A percentile compares a stretch with the other conserved stretches of the same genome.
These are phyloP conservation scores for Drosophila albomicans DNA, from an alignment of 1,140 invertebrate genomes.

Conservation along the genomic window DNA sequence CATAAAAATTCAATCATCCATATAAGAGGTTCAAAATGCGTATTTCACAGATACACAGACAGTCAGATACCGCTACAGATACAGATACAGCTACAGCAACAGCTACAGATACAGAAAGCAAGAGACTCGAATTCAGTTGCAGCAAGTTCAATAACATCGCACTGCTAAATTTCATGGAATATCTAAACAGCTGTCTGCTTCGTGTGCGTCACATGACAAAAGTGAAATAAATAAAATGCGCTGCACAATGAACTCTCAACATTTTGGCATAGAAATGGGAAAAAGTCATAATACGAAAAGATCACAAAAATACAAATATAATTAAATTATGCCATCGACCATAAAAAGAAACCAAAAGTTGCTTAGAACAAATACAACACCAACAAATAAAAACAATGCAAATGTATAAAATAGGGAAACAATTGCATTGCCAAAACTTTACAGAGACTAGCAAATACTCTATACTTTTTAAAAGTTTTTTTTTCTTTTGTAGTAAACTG, in stretches of 20 bases:
- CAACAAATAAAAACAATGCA: too few relatives aligned
- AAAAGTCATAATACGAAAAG: slow-evolving; percentile 21
- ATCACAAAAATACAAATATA: slow-evolving; percentile 15
- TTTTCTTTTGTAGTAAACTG: too few relatives aligned
- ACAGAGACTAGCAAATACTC: background rate
- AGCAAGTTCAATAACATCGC: slow-evolving; percentile 61
- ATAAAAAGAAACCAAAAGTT: slow-evolving; percentile 18
- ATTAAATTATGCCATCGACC: slow-evolving; percentile 37
- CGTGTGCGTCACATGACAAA: slow-evolving; percentile 48
- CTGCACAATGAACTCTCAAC: slow-evolving; percentile 38
- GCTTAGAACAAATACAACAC: slow-evolving; percentile 8
- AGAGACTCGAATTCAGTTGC: slow-evolving; percentile 29
- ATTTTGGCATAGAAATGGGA: slow-evolving; percentile 20
- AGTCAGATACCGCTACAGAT: background rate
- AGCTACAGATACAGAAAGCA: slow-evolving; percentile 34
- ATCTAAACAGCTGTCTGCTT: slow-evolving; percentile 60
- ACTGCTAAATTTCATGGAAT: slow-evolving; percentile 48
- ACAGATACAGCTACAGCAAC: background rate
- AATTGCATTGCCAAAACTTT: background rate
- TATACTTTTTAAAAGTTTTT: background rate
- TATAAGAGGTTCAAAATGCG: slow-evolving; percentile 24
- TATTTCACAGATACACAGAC: slow-evolving; percentile 6
- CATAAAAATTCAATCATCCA: slow-evolving; percentile 54
- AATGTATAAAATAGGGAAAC: slow-evolving; percentile 6
- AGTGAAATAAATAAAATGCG: slow-evolving; percentile 29